phyloP scores from a whole-genome alignment of 2,797 vertebrate genomes.

The Sebastes wilsoni region DNA sequence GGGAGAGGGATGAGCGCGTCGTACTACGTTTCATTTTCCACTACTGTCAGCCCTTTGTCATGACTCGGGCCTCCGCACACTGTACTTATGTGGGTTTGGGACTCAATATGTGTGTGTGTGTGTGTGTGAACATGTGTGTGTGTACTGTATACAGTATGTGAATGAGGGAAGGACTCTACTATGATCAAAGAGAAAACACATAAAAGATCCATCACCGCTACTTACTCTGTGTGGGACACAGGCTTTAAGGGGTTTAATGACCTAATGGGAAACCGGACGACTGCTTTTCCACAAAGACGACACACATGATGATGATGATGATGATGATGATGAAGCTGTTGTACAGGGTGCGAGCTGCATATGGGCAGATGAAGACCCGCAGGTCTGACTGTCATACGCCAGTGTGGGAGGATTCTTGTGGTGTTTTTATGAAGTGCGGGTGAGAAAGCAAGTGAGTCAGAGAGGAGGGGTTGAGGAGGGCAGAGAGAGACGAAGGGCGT shows the following conservation, averaged over 20 bases:
- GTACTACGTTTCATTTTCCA: slow-evolving; percentile 62
- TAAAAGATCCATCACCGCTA: slow-evolving; percentile 17
- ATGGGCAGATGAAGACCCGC: slow-evolving; percentile 3
- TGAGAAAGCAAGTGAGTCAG: slow-evolving; percentile 32
- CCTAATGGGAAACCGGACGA: slow-evolving; percentile 16
- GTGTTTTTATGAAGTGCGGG: slow-evolving; percentile 18
- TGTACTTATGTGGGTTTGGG: slow-evolving; percentile 67
- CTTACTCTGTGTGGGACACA: background rate
- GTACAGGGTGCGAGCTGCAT: background rate
- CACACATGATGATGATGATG: background rate
- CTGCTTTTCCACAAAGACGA: slow-evolving; percentile 11
- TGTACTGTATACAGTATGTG: slow-evolving; percentile 18
- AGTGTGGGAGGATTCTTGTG: slow-evolving; percentile 28
- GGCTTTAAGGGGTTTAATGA: slow-evolving; percentile 17
- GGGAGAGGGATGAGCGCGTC: slow-evolving; percentile 41
- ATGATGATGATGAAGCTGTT: background rate
- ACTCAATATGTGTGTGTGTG: slow-evolving; percentile 1
- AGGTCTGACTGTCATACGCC: slow-evolving; percentile 20
- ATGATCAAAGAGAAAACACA: slow-evolving; percentile 47
- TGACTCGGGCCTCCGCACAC: slow-evolving; percentile 45
- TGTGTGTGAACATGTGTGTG: background rate
- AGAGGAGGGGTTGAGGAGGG: background rate
- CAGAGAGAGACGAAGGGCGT: background rate
- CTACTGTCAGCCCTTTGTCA: slow-evolving; percentile 68
- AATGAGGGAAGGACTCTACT: slow-evolving; percentile 21